Evolutionary conservation across 1,140 invertebrate species (phyloP).

Genomic region (Diorhabda carinulata): DNA sequence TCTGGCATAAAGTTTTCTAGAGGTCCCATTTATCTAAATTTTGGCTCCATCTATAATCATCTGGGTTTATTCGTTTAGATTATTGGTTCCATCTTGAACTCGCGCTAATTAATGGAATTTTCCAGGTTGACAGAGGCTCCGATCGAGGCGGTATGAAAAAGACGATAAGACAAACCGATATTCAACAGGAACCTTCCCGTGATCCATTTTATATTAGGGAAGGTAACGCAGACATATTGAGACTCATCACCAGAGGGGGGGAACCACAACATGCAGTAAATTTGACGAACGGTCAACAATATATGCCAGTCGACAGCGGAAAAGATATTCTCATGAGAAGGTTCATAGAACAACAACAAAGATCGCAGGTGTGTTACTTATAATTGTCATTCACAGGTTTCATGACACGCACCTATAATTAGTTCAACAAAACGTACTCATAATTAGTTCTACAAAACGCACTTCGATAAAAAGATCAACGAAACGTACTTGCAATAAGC

Average conservation of each 20-base stretch:
- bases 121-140: constrained; percentile 64
- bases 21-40: too few species aligned
- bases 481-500: too few species aligned
- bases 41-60: too few species aligned
- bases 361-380: constrained; percentile 29
- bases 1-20: too few species aligned
- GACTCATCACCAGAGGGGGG: constrained; percentile 70
- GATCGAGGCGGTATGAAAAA: constrained; percentile 48
- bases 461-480: too few species aligned
- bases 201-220: constrained; percentile 76
- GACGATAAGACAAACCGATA: constrained; percentile 25
- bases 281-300: constrained; percentile 51
- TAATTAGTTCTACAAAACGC: too few species aligned
- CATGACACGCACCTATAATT: constrained; percentile 43
- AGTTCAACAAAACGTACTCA: constrained; percentile 44
- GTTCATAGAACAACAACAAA: constrained; percentile 74
- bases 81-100: background rate
- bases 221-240: constrained; percentile 75
- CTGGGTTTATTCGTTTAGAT: too few species aligned
- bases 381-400: too few species aligned
- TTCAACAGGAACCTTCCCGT: constrained; percentile 45
- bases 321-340: constrained; percentile 76
- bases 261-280: constrained; percentile 45
- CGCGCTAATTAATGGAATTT: background rate
- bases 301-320: constrained; percentile 63